Percentiles rank a stretch among this genome's conserved stretches.
Evolutionary conservation across 2,113 vertebrate species (phyloP).

Genomic region (Montifringilla adamsi): DNA sequence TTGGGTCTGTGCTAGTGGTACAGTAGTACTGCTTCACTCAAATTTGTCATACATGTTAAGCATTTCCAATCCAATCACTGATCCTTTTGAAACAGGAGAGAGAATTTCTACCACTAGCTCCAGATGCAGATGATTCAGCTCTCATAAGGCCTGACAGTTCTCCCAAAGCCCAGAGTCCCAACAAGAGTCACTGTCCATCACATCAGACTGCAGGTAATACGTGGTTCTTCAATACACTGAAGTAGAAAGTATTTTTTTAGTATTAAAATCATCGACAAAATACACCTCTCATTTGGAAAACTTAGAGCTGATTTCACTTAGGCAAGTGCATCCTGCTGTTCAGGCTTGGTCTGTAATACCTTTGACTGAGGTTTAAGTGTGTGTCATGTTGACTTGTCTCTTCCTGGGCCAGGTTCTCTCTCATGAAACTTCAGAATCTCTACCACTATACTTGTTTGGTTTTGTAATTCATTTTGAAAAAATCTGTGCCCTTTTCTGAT

Average conservation of each 20-base stretch:
- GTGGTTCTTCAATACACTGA: neutral
- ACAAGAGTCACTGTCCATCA: neutral
- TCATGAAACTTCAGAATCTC: neutral
- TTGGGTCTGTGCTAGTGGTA: rapidly evolving
- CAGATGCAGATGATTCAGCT: neutral
- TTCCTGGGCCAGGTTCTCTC: neutral
- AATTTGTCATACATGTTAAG: neutral
- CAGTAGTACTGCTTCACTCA: neutral
- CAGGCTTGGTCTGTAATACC: neutral
- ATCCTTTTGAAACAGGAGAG: conserved; percentile 34
- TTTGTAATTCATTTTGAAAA: neutral
- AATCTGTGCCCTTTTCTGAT: neutral
- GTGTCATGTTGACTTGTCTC: neutral
- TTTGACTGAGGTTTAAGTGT: neutral
- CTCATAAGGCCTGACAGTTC: neutral
- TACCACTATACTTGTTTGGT: neutral
- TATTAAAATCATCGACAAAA: neutral
- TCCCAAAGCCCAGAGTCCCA: neutral
- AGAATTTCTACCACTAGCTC: conserved; percentile 7
- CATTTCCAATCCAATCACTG: neutral
- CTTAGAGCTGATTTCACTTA: neutral
- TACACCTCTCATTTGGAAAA: neutral
- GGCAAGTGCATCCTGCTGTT: neutral
- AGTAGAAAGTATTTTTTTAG: neutral
- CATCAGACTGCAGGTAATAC: conserved; percentile 36